Base-by-base conservation (phyloP, 2,888 invertebrate species). In the Mongoloraphidia duomilia region DNA sequence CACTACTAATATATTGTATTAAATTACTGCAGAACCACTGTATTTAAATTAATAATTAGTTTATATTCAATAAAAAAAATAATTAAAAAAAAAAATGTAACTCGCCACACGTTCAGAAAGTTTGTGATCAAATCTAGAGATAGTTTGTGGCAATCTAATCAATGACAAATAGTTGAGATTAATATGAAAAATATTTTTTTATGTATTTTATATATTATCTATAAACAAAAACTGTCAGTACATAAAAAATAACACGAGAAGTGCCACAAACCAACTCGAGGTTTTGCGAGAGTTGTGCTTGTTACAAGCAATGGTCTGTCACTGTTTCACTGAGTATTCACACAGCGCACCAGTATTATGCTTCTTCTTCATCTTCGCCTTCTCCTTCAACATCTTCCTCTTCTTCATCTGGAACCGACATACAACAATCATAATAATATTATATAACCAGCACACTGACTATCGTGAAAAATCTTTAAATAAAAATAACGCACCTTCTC, bases 311-410 rank as follows among this genome's bases (percentile, higher is more conserved):
- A 56, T 57, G 59, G 57, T 52, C 53, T 52, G 46, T 57, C 61
- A 59, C 58, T 57, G 59, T 51, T 48, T 50, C 46, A 46, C 51
- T 46, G 40, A 47, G 46, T 41, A 41, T 34, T 40, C 53, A 55
- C 49, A 57, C 57, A 56, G 53, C 52, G 60, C 55, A 48, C 48
- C 48, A 43, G 42, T 63, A 66, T 68, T 68, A 69, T 68, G 66
- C 68, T 62, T 68, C 69, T 44, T 67, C 68, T 51, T 68, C 68
- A 53, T 67, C 68, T 52, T 66, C 67, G 52, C 62, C 65, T 50
- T 61, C 67, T 54, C 64, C 68, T 50, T 66, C 69, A 51, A 63
- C 66, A 47, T 66, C 67, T 51, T 67, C 68, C 37, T 68, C 68
- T 47, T 68, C 68, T 49, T 67, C 67, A 55, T 66, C 67, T 66